Conservation (phyloP, 2,888 invertebrate genomes). For the Mellilla xanthometata region DNA sequence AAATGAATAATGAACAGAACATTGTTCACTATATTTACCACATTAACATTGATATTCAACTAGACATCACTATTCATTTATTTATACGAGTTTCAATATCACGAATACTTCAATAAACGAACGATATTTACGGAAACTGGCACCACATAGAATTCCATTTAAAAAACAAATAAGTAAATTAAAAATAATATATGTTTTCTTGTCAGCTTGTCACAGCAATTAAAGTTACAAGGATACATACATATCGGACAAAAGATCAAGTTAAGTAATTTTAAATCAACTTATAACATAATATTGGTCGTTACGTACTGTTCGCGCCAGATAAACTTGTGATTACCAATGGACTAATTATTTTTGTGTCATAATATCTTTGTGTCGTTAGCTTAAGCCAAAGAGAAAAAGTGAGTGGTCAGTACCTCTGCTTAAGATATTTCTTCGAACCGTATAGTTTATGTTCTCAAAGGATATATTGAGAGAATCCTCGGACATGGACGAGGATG, state of each 20-base stretch:
- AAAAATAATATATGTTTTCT: neutral
- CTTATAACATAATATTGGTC: slow-evolving; percentile 21
- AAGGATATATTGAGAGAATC: slow-evolving; percentile 85
- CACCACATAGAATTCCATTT: neutral
- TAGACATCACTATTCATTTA: neutral
- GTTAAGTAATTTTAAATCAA: slow-evolving; percentile 17
- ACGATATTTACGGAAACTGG: neutral
- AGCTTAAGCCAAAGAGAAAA: neutral
- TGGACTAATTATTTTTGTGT: slow-evolving; percentile 20
- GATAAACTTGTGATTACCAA: slow-evolving; percentile 25
- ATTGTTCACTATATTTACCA: neutral
- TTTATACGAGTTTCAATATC: neutral
- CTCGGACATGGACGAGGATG: slow-evolving; percentile 63
- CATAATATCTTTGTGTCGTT: slow-evolving; percentile 20
- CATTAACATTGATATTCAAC: slow-evolving; percentile 1
- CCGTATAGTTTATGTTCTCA: slow-evolving; percentile 85
- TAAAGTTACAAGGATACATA: neutral
- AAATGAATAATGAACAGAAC: neutral
- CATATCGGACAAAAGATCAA: slow-evolving; percentile 9
- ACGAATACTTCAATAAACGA: neutral
- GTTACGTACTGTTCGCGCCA: slow-evolving; percentile 17
- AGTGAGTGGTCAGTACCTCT: slow-evolving; percentile 70
- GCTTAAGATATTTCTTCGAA: slow-evolving; percentile 81
- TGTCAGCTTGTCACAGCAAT: too few relatives aligned
- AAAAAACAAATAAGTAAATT: neutral